Base-by-base conservation (phyloP, 1,140 invertebrate genomes). In the Latrodectus geometricus region DNA sequence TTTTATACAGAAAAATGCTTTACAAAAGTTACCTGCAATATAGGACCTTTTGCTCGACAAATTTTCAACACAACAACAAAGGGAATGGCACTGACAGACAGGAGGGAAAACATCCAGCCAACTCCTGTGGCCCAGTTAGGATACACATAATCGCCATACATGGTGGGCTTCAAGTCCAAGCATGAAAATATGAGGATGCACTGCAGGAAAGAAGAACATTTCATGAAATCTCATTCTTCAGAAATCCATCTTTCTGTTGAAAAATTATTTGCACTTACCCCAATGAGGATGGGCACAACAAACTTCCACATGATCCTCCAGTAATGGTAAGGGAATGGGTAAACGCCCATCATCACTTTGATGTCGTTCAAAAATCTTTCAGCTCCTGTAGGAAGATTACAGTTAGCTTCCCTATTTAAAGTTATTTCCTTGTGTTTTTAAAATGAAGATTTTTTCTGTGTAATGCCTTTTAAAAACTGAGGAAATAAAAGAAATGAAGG, bases 241-340 rank as follows among this genome's bases (percentile, higher is more conserved):
- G 70, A 5, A 35, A 35, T 35, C 2, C 35, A 35, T 3, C 5
- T 35, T 35, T 5, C 35, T 3, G 5, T 35, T 35, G 35, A 35
- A 35, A 35, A 35, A 35, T 35, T 35, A 5, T 35, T 35, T 35
- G 68, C 35, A 91, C 91, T 89, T 89, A 93, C 93, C 90, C 95
- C 92, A 48, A 96, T 92, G 14, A 95, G 93, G 20, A 94, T 92
- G n/a, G 96, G 96, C 2, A 95, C 95, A 56, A 96, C 92, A 15
- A 94, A 91, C 83, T 94, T 94, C 96, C 96, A 97, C 93, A 96
- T 94, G 85, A 93, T 92, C 78, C 93, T 94, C 96, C 96, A 97
- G 90, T 95, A 95, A 8, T 90, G 78, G 93, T 95, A 95, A 3
- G 93, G 89, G 81, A 93, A 93, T 12, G 95, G 94, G 87, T 94